Evolutionary conservation across 2,888 invertebrate genomes (phyloP).

Genomic region (Phasia obesa): DNA sequence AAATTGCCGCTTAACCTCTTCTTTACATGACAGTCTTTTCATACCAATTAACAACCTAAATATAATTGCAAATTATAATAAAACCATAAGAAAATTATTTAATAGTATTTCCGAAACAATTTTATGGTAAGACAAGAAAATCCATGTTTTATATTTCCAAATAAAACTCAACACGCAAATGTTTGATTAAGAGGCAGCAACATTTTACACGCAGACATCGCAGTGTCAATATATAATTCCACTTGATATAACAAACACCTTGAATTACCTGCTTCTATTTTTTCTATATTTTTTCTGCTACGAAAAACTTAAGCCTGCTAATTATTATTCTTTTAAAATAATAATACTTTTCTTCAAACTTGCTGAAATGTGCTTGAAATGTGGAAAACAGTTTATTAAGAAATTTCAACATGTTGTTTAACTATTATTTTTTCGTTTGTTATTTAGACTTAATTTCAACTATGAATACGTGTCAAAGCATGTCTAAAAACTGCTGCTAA

Average conservation of each 20-base stretch:
- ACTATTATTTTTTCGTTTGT: conserved; percentile 20
- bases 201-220: conserved; percentile 47
- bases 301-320: neutral
- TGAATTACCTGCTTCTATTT: too few species aligned
- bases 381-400: conserved; percentile 52
- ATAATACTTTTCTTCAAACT: conserved; percentile 5
- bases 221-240: conserved; percentile 21
- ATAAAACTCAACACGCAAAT: conserved; percentile 63
- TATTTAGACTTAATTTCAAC: conserved; percentile 16
- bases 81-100: conserved; percentile 62
- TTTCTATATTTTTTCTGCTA: neutral
- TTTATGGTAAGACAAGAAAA: conserved; percentile 40
- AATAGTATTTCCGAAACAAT: conserved; percentile 49
- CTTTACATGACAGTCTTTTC: neutral
- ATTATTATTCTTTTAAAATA: conserved; percentile 6
- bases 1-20: conserved; percentile 21
- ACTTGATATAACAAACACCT: conserved; percentile 10
- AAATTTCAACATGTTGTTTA: conserved; percentile 56
- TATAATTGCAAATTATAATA: conserved; percentile 49
- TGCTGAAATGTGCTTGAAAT: conserved; percentile 34
- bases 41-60: conserved; percentile 34
- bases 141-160: too few species aligned
- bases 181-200: conserved; percentile 42
- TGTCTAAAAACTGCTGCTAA: conserved; percentile 63
- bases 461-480: conserved; percentile 66